Evolutionary conservation across 2,797 vertebrate species (phyloP).

Genomic region (Apodemus agrarius): DNA sequence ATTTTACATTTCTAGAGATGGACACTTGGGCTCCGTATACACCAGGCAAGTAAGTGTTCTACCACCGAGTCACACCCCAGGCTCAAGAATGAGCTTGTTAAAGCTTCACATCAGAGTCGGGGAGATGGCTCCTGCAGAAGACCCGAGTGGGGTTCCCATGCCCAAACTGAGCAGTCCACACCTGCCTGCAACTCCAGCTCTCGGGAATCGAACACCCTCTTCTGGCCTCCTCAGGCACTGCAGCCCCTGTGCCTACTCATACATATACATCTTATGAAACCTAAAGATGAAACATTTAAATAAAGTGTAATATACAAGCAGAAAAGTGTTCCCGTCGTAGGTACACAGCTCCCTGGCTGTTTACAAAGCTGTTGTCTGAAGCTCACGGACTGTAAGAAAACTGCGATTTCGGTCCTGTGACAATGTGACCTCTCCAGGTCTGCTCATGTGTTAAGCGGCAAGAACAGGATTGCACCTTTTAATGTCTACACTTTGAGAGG

Average conservation of each 20-base stretch:
- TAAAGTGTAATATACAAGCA: not conserved
- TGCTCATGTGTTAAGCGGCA: rapidly evolving
- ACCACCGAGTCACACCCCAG: not conserved
- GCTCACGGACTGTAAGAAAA: not conserved
- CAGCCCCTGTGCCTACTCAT: too few species aligned
- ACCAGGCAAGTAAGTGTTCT: not conserved
- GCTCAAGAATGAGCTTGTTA: not conserved
- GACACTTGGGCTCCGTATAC: not conserved
- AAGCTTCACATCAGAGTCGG: not conserved
- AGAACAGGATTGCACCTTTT: not conserved
- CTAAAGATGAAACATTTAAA: not conserved
- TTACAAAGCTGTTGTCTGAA: not conserved
- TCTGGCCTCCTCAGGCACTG: not conserved
- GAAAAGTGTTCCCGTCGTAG: not conserved
- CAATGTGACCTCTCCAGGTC: not conserved
- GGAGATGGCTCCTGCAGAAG: not conserved
- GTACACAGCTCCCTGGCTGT: not conserved
- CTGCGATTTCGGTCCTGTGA: not conserved
- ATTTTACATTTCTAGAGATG: not conserved
- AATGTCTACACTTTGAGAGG: not conserved
- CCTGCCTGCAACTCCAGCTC: not conserved
- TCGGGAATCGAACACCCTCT: not conserved
- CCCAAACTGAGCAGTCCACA: not conserved
- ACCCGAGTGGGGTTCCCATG: too few species aligned
- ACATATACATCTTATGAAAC: not conserved